These are phyloP conservation scores for Neoscelio sp. DNA, from an alignment of 2,888 invertebrate species.

Conservation along the genomic window DNA sequence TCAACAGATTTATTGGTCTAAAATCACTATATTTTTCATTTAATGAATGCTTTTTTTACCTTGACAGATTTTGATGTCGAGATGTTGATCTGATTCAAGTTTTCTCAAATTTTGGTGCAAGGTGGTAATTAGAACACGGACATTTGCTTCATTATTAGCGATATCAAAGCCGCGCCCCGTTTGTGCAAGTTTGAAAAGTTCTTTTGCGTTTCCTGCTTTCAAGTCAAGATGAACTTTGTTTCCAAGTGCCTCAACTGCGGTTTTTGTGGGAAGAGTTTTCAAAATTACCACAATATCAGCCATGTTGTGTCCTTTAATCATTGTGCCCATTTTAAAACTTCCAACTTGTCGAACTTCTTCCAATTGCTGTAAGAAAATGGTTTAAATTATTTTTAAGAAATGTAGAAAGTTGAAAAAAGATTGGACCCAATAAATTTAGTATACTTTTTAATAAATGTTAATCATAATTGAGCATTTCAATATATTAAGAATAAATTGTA, in stretches of 20 bases:
- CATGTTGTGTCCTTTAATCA: constrained; percentile 97
- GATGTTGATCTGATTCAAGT: constrained; percentile 93
- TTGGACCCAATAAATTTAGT: no score
- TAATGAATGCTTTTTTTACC: constrained; percentile 77
- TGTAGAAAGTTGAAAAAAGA: no score
- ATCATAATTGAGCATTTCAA: no score
- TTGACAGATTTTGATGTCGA: constrained; percentile 85
- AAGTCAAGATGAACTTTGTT: constrained; percentile 94
- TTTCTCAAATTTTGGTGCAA: constrained; percentile 97
- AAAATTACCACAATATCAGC: constrained; percentile 98
- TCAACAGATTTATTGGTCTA: no score
- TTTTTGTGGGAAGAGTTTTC: constrained; percentile 97
- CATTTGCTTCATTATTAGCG: constrained; percentile 92
- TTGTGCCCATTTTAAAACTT: constrained; percentile 98
- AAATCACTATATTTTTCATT: no score
- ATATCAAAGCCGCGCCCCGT: constrained; percentile 95
- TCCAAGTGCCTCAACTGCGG: constrained; percentile 96
- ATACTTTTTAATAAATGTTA: no score
- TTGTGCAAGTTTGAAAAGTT: constrained; percentile 85
- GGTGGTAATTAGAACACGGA: constrained; percentile 96
- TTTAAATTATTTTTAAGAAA: background rate
- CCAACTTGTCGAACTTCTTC: constrained; percentile 99
- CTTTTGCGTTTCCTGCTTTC: constrained; percentile 88
- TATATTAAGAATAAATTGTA: no score
- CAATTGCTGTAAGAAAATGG: constrained; percentile 86